Evolutionary conservation across 2,113 vertebrate genomes (phyloP), one percentile per base, ranked within the genome.

Genomic region (Syrmaticus mikado): DNA sequence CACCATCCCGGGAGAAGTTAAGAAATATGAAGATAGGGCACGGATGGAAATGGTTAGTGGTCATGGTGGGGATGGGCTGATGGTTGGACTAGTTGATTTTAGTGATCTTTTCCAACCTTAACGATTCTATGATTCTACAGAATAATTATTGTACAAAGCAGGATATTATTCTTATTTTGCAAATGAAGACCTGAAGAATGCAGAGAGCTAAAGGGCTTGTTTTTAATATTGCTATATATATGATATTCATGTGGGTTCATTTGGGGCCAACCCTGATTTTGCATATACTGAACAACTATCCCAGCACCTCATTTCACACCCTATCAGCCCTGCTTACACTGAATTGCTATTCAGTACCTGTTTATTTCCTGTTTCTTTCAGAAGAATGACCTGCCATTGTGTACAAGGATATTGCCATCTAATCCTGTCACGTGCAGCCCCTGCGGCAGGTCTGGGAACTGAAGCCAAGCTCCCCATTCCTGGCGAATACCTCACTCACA

Each of bases 241-340:
- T 5, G 89, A 87, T 87, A 43, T 85, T 87, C 22, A 43, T 57
- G 24, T 0, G 0, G 22, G 85, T 93, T 93, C 82, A 82, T 90
- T 10, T 87, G 20, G 28, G 82, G 79, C 67, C 82, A 93, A 58
- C 36, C 22, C 38, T 90, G 45, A 17, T 76, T 92, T 92, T 85
- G 32, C 22, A 28, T 80, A 38, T 43, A 11, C 43, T 68, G 64
- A 93, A 57, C 72, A 82, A 75, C 11, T 89, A 41, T 85, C 85
- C 46, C 15, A 53, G 60, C 36, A 90, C 55, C 64, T 92, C 48
- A 91, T 95, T 87, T 90, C 85, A 73, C 80, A 93, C 28, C 85
- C 20, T 70, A 48, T 70, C 83, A 93, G 43, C n/a, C 20, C 50
- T 81, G 76, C 65, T 90, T 88, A 66, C 27, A 36, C 13, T 50